Evolutionary conservation across 1,140 invertebrate species (phyloP), one percentile per base, ranked within the genome.

Genomic region (Hesperophylax magnus): DNA sequence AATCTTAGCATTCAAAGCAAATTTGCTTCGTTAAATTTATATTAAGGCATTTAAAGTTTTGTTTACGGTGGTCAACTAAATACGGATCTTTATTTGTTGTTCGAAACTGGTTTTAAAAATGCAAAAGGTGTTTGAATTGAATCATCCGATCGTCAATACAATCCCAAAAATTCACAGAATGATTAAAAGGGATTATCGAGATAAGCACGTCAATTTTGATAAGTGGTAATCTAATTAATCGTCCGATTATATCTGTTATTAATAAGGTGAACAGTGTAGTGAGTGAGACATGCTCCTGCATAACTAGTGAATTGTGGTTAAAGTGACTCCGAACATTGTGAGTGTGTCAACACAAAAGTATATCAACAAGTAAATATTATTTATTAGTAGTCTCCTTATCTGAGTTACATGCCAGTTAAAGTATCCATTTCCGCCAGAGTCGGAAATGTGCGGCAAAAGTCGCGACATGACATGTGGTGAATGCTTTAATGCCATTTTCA

Each of bases 211-310:
- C 39, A 14, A 72, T 22, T 72, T 24, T 20, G 69, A 53, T 52
- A 72, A 72, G 52, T 54, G 47, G 52, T 72, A 72, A 72, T 72
- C 27, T 22, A 72, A 54, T 72, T 17, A 72, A 72, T 18, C 0
- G n/a, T 53, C 11, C 34, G 9, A 71, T 39, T 71, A 18, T 52
- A 7, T 31, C 63, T 22, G 1, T 14, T 47, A 47, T 47, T 47
- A 67, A 67, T 31, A 67, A 17, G 27, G 31, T 22, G 11, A 27
- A 34, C 63, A n/a, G 63, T 14, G 34, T 18, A 27, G 31, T 27
- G 31, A 67, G 63, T 34, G 17, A 17, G 11, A 11, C 9, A 47
- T 47, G 39, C 9, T 47, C 14, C 39, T 47, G 39, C 9, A 47
- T 47, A 9, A 8, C 11, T 6, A 47, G 39, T 47, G 11, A 47